Conservation (phyloP, 2,113 vertebrate species). For the Chamaetylas fuelleborni region DNA sequence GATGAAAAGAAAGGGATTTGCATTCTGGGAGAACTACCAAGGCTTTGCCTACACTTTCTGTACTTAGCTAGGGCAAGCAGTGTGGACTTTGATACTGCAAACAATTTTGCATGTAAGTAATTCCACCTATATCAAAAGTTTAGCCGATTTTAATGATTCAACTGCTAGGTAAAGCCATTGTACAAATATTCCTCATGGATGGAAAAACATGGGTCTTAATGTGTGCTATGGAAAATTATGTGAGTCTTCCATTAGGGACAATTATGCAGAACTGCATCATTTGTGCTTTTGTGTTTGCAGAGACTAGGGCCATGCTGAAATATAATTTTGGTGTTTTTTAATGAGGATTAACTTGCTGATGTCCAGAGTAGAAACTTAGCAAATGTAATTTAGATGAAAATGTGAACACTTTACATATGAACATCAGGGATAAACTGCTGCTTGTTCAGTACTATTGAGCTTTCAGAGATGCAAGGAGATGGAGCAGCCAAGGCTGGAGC, state of each 20-base stretch:
- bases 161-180: neutral
- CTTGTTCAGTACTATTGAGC: neutral
- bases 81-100: neutral
- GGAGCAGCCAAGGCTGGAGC: neutral
- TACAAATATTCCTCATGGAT: neutral
- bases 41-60: neutral
- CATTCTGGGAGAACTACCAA: neutral
- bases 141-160: neutral
- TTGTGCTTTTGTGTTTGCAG: neutral
- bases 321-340: neutral
- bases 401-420: neutral
- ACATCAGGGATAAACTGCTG: neutral
- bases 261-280: neutral
- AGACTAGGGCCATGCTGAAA: neutral
- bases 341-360: neutral
- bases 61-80: neutral
- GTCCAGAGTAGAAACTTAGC: neutral
- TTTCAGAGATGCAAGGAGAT: neutral
- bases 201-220: neutral
- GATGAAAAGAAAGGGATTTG: neutral
- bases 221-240: accelerated
- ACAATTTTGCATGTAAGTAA: neutral
- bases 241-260: neutral
- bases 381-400: neutral
- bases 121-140: neutral